Percentiles rank a stretch among this genome's conserved stretches.
Conservation (phyloP, 2,888 invertebrate genomes). For the Drosophila neotestacea region DNA sequence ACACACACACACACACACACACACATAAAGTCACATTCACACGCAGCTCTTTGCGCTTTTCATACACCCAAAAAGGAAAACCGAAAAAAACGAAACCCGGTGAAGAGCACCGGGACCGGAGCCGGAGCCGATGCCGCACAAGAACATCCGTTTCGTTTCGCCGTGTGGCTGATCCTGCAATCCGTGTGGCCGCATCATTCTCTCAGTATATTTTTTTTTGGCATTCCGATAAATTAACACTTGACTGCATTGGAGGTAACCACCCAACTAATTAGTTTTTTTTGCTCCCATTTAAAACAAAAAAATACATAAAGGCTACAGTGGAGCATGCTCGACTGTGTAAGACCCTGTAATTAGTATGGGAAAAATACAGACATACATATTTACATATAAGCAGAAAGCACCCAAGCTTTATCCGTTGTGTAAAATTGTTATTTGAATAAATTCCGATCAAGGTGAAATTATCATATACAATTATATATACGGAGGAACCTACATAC, state of each 20-base stretch:
- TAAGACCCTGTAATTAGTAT: too few relatives aligned
- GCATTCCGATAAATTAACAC: conserved; percentile 33
- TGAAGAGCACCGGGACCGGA: conserved; percentile 48
- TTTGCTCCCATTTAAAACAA: background rate
- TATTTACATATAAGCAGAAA: too few relatives aligned
- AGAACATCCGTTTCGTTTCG: conserved; percentile 71
- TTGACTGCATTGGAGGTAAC: conserved; percentile 43
- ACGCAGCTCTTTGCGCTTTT: conserved; percentile 51
- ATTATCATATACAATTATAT: too few relatives aligned
- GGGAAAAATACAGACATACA: too few relatives aligned
- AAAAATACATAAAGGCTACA: background rate
- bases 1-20: conserved; percentile 45
- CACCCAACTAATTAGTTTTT: conserved; percentile 75
- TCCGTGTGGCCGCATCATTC: conserved; percentile 17
- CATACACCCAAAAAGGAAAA: conserved; percentile 44
- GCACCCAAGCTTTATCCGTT: too few relatives aligned
- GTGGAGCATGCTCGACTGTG: too few relatives aligned
- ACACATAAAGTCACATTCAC: conserved; percentile 34
- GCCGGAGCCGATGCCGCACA: conserved; percentile 59
- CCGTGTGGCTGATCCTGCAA: conserved; percentile 71
- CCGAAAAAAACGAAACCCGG: conserved; percentile 27
- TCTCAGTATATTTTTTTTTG: background rate
- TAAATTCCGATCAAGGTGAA: too few relatives aligned
- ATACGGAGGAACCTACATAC: too few relatives aligned
- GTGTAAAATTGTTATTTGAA: too few relatives aligned